Conservation (phyloP, 1,140 invertebrate species). For the Micrasema minimum region DNA sequence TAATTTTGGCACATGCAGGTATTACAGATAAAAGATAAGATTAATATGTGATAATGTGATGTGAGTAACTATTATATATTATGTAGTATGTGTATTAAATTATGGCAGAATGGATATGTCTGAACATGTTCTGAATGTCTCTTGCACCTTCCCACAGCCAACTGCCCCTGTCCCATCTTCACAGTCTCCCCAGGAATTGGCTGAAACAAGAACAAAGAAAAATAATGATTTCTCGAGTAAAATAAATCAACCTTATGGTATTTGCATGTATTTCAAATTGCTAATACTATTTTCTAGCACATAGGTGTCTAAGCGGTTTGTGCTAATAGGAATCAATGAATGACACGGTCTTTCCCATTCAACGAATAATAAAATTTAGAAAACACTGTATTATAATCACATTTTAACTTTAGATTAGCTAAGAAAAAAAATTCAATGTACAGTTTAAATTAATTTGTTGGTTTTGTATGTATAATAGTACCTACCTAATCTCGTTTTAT, state of each 20-base stretch:
- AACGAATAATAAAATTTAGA: background rate
- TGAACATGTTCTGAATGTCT: conserved; percentile 75
- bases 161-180: conserved; percentile 57
- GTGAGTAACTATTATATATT: no score
- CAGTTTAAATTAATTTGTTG: no score
- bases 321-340: background rate
- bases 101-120: conserved; percentile 70
- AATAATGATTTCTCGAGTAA: background rate
- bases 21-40: no score
- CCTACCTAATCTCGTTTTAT: no score
- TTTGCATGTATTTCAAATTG: no score
- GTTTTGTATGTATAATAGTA: no score
- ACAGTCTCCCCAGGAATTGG: conserved; percentile 71
- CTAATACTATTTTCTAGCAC: background rate
- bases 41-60: no score
- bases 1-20: no score
- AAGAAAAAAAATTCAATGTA: no score
- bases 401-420: no score
- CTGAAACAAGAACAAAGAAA: conserved; percentile 46
- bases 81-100: background rate
- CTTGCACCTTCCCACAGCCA: conserved; percentile 72
- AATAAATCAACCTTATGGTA: background rate
- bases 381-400: no score
- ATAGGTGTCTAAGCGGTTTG: background rate
- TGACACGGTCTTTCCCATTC: background rate